Conservation (phyloP, 2,888 invertebrate species). For the Petrophora chlorosata region DNA sequence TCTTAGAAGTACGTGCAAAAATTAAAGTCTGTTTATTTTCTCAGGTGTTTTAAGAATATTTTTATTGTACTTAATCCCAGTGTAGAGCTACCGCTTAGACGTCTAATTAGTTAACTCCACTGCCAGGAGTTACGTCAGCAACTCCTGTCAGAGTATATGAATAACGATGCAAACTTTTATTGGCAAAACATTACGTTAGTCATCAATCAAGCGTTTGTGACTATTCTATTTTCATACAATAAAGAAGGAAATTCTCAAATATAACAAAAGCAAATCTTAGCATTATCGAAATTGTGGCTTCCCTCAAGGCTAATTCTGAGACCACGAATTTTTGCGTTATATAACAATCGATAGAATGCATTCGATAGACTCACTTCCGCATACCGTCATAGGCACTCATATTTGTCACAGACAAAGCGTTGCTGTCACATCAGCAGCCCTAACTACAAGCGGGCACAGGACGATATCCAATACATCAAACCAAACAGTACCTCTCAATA, state of each 20-base stretch:
- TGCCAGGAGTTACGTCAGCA: conserved; percentile 49
- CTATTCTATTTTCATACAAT: neutral
- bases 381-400: conserved; percentile 36
- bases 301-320: conserved; percentile 17
- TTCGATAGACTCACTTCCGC: conserved; percentile 40
- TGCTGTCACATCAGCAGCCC: conserved; percentile 57
- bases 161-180: conserved; percentile 42
- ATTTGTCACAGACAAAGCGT: conserved; percentile 67
- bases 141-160: too few species aligned
- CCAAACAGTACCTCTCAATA: conserved; percentile 70
- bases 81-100: conserved; percentile 13
- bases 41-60: too few species aligned
- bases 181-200: conserved; percentile 35
- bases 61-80: neutral
- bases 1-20: too few species aligned
- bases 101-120: conserved; percentile 32
- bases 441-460: conserved; percentile 76
- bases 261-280: neutral
- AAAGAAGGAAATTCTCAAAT: neutral
- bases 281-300: neutral
- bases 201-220: conserved; percentile 33
- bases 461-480: conserved; percentile 79
- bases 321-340: conserved; percentile 25
- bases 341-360: conserved; percentile 42
- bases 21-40: too few species aligned